Evolutionary conservation across 2,888 invertebrate genomes (phyloP).

Genomic region (Lasioglossum villosulum): DNA sequence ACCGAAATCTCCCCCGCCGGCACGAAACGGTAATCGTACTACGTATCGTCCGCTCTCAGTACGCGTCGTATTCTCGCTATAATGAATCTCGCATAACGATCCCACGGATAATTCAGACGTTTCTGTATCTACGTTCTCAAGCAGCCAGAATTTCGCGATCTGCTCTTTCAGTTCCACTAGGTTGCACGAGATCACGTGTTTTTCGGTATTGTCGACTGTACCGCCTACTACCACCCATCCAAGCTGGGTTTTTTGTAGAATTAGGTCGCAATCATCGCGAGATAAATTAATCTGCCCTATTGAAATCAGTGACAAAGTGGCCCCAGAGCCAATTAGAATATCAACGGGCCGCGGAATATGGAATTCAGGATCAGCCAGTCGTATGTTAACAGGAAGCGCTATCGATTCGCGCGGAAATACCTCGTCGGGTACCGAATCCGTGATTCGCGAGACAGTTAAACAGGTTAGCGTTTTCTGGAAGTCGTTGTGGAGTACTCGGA

Average conservation of each 20-base stretch:
- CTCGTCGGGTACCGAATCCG: constrained; percentile 35
- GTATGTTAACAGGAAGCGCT: constrained; percentile 41
- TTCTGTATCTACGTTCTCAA: not conserved
- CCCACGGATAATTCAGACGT: not conserved
- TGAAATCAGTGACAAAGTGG: constrained; percentile 47
- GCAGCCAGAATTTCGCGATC: too few relatives aligned
- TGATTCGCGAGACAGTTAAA: constrained; percentile 49
- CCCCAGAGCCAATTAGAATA: constrained; percentile 48
- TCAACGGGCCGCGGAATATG: constrained; percentile 47
- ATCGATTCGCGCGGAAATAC: constrained; percentile 37
- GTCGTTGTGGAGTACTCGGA: constrained; percentile 37
- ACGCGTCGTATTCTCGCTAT: too few relatives aligned
- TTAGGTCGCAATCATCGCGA: not conserved
- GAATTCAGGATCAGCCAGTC: constrained; percentile 58
- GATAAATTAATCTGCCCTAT: constrained; percentile 41
- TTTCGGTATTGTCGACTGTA: not conserved
- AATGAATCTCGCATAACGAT: too few relatives aligned
- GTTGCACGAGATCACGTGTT: not conserved
- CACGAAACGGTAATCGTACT: too few relatives aligned
- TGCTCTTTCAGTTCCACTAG: too few relatives aligned
- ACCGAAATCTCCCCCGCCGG: too few relatives aligned
- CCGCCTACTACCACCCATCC: constrained; percentile 1
- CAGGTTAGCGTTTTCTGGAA: too few relatives aligned
- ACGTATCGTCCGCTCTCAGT: too few relatives aligned
- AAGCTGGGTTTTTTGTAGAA: too few relatives aligned